Conservation (phyloP, 2,888 invertebrate genomes). For the Micropterix aruncella region DNA sequence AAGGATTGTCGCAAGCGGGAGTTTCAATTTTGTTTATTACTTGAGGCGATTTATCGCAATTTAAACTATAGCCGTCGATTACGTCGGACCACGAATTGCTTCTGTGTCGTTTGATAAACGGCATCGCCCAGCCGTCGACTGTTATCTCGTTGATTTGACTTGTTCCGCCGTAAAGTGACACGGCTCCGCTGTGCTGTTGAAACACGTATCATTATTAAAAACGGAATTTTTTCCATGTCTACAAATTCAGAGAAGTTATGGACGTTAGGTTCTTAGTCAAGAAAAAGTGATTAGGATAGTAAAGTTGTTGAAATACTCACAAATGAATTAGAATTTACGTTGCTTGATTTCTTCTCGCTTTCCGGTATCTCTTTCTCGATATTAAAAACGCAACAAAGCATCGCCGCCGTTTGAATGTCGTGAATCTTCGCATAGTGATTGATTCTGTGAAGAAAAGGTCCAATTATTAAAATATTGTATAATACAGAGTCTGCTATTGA, state of each 20-base stretch:
- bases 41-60: slow-evolving; percentile 15
- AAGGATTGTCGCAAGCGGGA: slow-evolving; percentile 19
- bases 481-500: slow-evolving; percentile 4
- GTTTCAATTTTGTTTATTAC: slow-evolving; percentile 23
- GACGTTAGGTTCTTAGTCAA: too few species aligned
- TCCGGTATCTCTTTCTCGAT: slow-evolving; percentile 41
- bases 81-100: slow-evolving; percentile 85
- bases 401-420: slow-evolving; percentile 89
- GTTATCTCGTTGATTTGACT: slow-evolving; percentile 59
- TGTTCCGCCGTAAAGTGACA: slow-evolving; percentile 85
- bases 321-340: slow-evolving; percentile 28
- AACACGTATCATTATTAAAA: too few species aligned
- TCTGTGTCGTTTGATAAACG: slow-evolving; percentile 52
- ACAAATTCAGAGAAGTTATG: too few species aligned
- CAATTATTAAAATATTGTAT: slow-evolving; percentile 5
- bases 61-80: slow-evolving; percentile 46
- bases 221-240: too few species aligned
- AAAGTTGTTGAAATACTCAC: too few species aligned
- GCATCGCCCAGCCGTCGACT: slow-evolving; percentile 63
- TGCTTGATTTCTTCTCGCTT: slow-evolving; percentile 41
- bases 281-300: too few species aligned
- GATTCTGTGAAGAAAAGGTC: slow-evolving; percentile 40
- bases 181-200: slow-evolving; percentile 15
- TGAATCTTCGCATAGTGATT: slow-evolving; percentile 65
- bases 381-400: slow-evolving; percentile 81